phyloP scores from a whole-genome alignment of 2,113 vertebrate genomes.

The Nymphicus hollandicus region DNA sequence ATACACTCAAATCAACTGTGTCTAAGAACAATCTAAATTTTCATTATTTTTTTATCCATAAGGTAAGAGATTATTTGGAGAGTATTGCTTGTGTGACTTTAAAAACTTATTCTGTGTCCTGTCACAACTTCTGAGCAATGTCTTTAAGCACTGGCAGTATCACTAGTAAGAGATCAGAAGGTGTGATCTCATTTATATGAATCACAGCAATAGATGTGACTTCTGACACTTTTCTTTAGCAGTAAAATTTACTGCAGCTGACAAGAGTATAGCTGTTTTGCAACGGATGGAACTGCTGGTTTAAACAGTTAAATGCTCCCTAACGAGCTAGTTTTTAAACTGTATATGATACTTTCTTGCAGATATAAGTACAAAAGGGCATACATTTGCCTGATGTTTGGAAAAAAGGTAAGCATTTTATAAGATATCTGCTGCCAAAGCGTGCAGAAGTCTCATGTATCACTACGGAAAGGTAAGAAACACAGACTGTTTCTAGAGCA shows the following conservation, averaged over 20 bases:
- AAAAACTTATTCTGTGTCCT: neutral
- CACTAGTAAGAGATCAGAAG: neutral
- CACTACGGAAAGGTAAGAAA: neutral
- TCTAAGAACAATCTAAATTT: neutral
- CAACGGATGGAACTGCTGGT: neutral
- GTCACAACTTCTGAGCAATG: neutral
- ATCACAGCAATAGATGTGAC: neutral
- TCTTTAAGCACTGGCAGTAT: neutral
- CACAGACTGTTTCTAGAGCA: neutral
- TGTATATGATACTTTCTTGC: neutral
- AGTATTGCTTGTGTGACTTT: neutral
- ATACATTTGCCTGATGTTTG: neutral
- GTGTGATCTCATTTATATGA: constrained; percentile 31
- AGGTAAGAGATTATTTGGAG: neutral
- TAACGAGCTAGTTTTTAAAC: neutral
- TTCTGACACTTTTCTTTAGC: neutral
- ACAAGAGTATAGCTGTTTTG: neutral
- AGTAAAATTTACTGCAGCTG: neutral
- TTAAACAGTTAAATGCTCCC: neutral
- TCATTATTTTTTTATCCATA: neutral
- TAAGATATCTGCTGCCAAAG: neutral
- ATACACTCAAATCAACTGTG: neutral
- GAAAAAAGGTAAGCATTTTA: neutral
- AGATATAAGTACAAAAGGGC: neutral
- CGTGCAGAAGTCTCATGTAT: neutral